phyloP scores from a whole-genome alignment of 2,797 vertebrate genomes.

The Phoxinus dragarum region DNA sequence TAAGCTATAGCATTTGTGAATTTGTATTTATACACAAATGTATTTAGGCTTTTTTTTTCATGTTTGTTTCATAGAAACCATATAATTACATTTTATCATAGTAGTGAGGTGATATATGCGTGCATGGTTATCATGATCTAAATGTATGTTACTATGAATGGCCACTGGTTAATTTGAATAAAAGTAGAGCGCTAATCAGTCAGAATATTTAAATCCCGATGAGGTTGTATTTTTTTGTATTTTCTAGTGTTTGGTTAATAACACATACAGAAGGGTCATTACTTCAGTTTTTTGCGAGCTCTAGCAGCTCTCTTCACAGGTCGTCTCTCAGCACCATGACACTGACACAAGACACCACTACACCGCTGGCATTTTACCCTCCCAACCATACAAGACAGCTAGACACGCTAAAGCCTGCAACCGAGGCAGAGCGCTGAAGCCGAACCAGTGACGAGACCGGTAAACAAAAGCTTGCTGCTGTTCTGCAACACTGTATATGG shows the following conservation, averaged over 20 bases:
- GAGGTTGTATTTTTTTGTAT: not conserved
- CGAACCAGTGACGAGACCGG: slow-evolving; percentile 2
- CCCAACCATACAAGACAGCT: not conserved
- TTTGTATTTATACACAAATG: no score
- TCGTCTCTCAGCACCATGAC: not conserved
- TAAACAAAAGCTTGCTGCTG: slow-evolving; percentile 29
- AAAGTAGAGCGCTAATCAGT: not conserved
- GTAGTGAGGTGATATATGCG: not conserved
- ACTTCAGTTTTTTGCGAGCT: not conserved
- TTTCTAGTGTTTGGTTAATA: not conserved
- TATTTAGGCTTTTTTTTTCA: no score
- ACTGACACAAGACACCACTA: slow-evolving; percentile 48
- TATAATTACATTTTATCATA: not conserved
- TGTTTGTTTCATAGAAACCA: no score
- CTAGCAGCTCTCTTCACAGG: not conserved
- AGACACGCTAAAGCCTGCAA: not conserved
- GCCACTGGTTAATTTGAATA: not conserved
- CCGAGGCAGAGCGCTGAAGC: slow-evolving; percentile 6
- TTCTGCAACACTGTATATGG: slow-evolving; percentile 10
- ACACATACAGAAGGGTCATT: slow-evolving; percentile 7
- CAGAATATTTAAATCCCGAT: not conserved
- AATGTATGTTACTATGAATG: not conserved
- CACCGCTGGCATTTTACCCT: slow-evolving; percentile 35
- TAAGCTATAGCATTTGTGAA: no score
- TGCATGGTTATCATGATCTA: not conserved